A percentile compares a stretch with the other conserved stretches of the same genome.
phyloP scores from a whole-genome alignment of 2,113 vertebrate genomes.

The Panthera tigris region DNA sequence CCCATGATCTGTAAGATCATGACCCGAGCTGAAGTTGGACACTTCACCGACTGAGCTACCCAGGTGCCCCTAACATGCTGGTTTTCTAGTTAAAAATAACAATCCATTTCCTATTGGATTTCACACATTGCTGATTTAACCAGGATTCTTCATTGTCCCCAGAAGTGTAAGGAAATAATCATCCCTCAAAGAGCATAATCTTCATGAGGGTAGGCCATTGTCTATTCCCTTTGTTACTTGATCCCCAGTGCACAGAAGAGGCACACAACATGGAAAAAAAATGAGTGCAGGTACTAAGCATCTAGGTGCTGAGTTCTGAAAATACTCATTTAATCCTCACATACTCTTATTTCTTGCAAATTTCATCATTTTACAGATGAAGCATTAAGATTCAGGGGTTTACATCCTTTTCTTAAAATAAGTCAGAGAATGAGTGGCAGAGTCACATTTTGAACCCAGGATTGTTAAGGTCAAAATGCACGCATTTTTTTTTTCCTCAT shows the following conservation, averaged over 20 bases:
- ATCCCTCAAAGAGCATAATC: background rate
- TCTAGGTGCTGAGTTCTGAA: background rate
- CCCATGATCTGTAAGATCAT: too few species aligned
- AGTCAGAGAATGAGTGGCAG: background rate
- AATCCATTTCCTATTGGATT: slow-evolving; percentile 30
- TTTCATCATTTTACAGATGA: background rate
- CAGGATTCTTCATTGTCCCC: background rate
- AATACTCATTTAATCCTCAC: background rate
- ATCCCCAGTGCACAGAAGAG: background rate
- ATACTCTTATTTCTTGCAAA: background rate
- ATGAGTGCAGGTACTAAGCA: background rate
- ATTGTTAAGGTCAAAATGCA: background rate
- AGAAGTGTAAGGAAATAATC: background rate
- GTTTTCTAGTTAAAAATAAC: slow-evolving; percentile 57
- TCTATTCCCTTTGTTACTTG: background rate
- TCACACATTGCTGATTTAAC: background rate
- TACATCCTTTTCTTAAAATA: background rate
- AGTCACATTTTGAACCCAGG: background rate
- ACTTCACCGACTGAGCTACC: too few species aligned
- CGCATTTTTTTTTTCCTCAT: background rate
- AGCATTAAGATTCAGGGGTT: background rate
- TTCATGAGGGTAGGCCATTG: background rate
- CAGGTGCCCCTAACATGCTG: background rate
- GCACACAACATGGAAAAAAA: fast-evolving
- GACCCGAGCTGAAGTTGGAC: too few species aligned